These are phyloP conservation scores for Muscicapa striata DNA, from an alignment of 2,797 vertebrate species.

Conservation along the genomic window DNA sequence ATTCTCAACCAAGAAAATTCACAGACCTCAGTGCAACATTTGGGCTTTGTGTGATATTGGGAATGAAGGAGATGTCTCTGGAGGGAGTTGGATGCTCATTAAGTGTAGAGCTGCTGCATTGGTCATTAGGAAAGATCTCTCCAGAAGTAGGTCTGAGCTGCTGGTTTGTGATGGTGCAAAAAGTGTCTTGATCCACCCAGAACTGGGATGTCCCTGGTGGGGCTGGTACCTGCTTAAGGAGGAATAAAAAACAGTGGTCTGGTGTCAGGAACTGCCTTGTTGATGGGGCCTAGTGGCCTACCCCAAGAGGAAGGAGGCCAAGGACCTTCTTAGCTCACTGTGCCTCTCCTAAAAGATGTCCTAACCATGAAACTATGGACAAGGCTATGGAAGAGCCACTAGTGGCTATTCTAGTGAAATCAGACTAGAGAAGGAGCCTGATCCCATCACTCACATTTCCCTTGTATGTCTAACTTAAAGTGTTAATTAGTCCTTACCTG, in stretches of 20 bases:
- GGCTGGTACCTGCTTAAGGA: neutral
- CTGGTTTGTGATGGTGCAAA: neutral
- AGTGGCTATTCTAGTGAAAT: neutral
- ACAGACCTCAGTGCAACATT: neutral
- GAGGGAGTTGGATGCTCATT: neutral
- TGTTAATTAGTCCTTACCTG: neutral
- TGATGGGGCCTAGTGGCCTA: neutral
- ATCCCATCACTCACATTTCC: neutral
- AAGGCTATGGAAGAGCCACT: neutral
- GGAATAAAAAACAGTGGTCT: neutral
- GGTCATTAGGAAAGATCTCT: neutral
- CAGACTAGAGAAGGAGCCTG: neutral
- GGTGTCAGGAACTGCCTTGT: neutral
- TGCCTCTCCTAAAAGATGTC: neutral
- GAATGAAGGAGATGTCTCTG: neutral
- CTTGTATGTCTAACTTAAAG: neutral
- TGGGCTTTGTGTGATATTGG: neutral
- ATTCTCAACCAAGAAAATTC: neutral
- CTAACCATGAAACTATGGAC: neutral
- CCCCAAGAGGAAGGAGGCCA: neutral
- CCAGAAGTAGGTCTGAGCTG: neutral
- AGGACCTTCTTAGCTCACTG: neutral
- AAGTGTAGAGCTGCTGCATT: fast-evolving
- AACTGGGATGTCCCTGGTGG: neutral
- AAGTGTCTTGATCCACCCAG: neutral